phyloP scores from a whole-genome alignment of 2,888 invertebrate genomes.

The Reticulitermes lucifugus region DNA sequence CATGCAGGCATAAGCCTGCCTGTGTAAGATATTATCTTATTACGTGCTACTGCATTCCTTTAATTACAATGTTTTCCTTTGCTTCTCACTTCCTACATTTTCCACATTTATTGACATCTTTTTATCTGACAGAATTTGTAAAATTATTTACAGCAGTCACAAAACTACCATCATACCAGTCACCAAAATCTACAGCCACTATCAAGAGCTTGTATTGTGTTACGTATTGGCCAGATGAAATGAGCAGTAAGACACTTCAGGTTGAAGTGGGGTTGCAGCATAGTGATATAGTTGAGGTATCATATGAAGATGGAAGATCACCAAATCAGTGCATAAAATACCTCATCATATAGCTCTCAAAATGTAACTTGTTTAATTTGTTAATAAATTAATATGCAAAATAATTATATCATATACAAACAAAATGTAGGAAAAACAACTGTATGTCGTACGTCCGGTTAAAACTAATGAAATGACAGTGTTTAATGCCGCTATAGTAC shows the following conservation, averaged over 20 bases:
- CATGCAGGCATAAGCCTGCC: too few species aligned
- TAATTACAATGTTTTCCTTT: too few species aligned
- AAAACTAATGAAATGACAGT: conserved; percentile 29
- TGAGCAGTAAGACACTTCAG: background rate
- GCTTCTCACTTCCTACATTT: too few species aligned
- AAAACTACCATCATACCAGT: background rate
- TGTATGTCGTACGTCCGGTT: conserved; percentile 31
- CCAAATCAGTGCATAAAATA: conserved; percentile 45
- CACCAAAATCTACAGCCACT: background rate
- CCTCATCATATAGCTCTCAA: conserved; percentile 41
- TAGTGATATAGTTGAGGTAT: conserved; percentile 15
- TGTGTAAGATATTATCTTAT: too few species aligned
- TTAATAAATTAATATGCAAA: conserved; percentile 5
- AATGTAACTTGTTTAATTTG: conserved; percentile 4
- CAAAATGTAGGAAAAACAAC: background rate
- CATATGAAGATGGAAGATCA: conserved; percentile 1
- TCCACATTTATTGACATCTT: too few species aligned
- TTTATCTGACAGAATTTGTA: background rate
- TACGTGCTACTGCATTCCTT: too few species aligned
- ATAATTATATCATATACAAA: conserved; percentile 14
- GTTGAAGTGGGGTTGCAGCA: background rate
- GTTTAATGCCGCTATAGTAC: background rate
- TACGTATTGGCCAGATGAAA: background rate
- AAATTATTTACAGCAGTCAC: background rate
- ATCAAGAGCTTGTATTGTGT: background rate